Base-by-base conservation (phyloP, 2,888 invertebrate genomes). In the Danaus chrysippus region DNA sequence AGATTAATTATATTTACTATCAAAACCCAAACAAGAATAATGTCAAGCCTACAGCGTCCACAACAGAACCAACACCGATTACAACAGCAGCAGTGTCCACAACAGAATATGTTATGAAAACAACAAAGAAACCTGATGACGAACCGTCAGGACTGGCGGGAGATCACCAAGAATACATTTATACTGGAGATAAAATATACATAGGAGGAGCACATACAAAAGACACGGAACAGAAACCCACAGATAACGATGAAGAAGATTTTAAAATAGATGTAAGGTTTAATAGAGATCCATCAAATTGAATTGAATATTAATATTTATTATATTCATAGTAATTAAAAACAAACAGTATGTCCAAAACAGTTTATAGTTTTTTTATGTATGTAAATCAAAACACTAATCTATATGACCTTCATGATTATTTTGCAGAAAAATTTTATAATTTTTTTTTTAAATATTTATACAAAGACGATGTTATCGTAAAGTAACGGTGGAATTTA, bases 231-330 rank as follows among this genome's bases (percentile, higher is more conserved):
- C 8, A 15, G 17, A 62, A 23, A 56, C 49, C 41, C 3, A 81
- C 78, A 52, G 81, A 82, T 59, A 81, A 81, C 69, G 79, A 77
- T 43, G 77, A 80, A 55, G 84, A 85, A n/a, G 23, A 34, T 34
- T 76, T 81, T 17, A 67, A 73, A 2, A 80, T 89, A 61, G 87
- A 89, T 66, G 71, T 88, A 59, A 81, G 89, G 70, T 71, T 87
- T 65, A 77, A 82, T 34, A 34, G 8, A 34, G 23, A 34, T 34
- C 2, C 2, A 34, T 34, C 8, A 6, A 34, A 34, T 34, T 34
- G 23, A 34, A 5, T 34, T 34, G 23, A 34, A 8, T 34, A 34
- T 5, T 34, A 34, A 8, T 34, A 34, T 6, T 34, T 34, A 34
- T 6, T 8, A 34, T 34, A 5, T 34, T 6, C 23, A 1, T 34